These are phyloP conservation scores for Malurus alboscapulatus DNA, from an alignment of 2,113 vertebrate species.

Conservation along the genomic window DNA sequence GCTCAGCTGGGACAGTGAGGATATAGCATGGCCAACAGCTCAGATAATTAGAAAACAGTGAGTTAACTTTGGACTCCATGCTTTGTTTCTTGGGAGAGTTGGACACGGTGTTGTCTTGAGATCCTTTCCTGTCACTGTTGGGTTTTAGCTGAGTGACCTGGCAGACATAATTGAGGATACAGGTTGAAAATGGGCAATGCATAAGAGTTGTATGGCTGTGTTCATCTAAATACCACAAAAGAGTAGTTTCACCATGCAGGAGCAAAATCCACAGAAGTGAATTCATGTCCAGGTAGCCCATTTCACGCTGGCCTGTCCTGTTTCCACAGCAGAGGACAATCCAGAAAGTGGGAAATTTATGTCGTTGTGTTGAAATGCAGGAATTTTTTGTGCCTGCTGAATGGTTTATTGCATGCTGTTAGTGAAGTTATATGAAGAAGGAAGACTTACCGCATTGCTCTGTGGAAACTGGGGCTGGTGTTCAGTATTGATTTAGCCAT, in stretches of 20 bases:
- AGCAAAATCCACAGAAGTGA: not conserved
- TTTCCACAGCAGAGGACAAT: not conserved
- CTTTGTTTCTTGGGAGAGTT: not conserved
- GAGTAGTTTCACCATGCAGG: not conserved
- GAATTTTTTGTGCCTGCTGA: not conserved
- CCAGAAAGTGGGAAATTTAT: not conserved
- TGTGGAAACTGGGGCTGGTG: not conserved
- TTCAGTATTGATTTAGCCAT: conserved; percentile 57
- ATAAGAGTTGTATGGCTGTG: not conserved
- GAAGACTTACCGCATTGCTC: not conserved
- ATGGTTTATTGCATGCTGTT: conserved; percentile 34
- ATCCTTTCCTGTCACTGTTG: not conserved
- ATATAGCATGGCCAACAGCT: not conserved
- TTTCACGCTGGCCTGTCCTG: not conserved
- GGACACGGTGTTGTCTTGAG: not conserved
- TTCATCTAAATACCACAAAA: not conserved
- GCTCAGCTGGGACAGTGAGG: not conserved
- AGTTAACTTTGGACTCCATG: not conserved
- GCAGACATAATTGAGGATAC: not conserved
- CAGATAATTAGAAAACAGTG: not conserved
- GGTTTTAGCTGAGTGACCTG: not conserved
- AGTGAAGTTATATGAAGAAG: conserved; percentile 36
- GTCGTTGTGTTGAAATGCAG: not conserved
- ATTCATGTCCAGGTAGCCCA: not conserved
- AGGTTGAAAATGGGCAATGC: not conserved